Percentiles rank a stretch among this genome's conserved stretches.
phyloP scores from a whole-genome alignment of 2,797 vertebrate species.

The Heterohyrax brucei region DNA sequence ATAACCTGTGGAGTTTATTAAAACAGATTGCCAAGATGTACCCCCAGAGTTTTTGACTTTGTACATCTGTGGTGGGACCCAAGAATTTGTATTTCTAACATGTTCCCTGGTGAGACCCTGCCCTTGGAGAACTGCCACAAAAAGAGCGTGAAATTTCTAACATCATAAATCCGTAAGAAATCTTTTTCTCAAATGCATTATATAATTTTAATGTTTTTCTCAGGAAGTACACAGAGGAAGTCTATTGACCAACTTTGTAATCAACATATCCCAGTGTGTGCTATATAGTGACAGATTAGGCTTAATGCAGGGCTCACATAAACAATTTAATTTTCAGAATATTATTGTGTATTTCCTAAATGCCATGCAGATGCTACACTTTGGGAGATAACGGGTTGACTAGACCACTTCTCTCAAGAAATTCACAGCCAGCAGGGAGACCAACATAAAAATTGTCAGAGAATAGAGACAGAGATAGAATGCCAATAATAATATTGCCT shows the following conservation, averaged over 20 bases:
- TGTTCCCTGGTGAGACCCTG: neutral
- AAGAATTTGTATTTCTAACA: slow-evolving; percentile 11
- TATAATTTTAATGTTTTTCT: neutral
- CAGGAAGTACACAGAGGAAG: neutral
- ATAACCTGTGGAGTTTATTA: neutral
- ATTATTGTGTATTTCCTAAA: slow-evolving; percentile 29
- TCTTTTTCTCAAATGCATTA: slow-evolving; percentile 25
- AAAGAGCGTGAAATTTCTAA: slow-evolving; percentile 42
- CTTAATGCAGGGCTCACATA: neutral
- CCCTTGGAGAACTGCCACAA: neutral
- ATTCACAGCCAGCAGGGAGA: neutral
- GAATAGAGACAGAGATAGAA: slow-evolving; percentile 1
- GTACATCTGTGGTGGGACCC: too few species aligned
- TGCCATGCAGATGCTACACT: neutral
- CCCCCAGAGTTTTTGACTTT: too few species aligned
- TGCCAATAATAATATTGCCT: neutral
- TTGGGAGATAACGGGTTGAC: slow-evolving; percentile 18
- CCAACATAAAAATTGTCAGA: slow-evolving; percentile 29
- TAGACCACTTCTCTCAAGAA: slow-evolving; percentile 24
- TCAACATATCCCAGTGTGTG: neutral
- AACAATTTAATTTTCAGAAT: slow-evolving; percentile 42
- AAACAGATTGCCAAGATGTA: too few species aligned
- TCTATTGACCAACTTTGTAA: neutral
- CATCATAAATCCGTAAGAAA: neutral
- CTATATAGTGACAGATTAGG: neutral